Percentiles rank a stretch among this genome's conserved stretches.
Evolutionary conservation across 2,888 invertebrate species (phyloP).

Genomic region (Agriopis marginaria): DNA sequence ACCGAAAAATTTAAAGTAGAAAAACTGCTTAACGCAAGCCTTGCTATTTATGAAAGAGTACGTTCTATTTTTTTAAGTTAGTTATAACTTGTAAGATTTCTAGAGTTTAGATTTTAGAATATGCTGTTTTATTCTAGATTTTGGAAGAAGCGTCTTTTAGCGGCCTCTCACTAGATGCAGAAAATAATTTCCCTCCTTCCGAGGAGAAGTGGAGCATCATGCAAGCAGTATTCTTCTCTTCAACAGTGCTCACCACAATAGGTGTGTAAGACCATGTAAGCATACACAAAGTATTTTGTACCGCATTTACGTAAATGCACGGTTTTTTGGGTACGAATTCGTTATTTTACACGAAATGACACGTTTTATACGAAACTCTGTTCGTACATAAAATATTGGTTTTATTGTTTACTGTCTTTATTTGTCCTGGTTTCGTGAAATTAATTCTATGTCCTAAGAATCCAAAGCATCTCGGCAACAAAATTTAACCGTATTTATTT

Average conservation of each 20-base stretch:
- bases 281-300: slow-evolving; percentile 57
- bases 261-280: slow-evolving; percentile 88
- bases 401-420: too few species aligned
- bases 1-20: slow-evolving; percentile 86
- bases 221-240: slow-evolving; percentile 95
- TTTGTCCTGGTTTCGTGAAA: too few species aligned
- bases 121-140: slow-evolving; percentile 64
- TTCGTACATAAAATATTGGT: too few species aligned
- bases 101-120: not conserved
- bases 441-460: too few species aligned
- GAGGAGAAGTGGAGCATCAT: slow-evolving; percentile 92
- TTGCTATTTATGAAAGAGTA: slow-evolving; percentile 78
- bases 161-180: slow-evolving; percentile 87
- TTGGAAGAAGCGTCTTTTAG: slow-evolving; percentile 91
- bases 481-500: too few species aligned
- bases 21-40: slow-evolving; percentile 73
- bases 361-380: too few species aligned
- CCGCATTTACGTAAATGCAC: slow-evolving; percentile 20
- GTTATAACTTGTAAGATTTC: too few species aligned
- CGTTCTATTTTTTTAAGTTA: slow-evolving; percentile 25
- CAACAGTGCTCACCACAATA: slow-evolving; percentile 96
- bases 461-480: too few species aligned
- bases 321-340: not conserved
- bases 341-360: not conserved
- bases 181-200: slow-evolving; percentile 83